A percentile compares a stretch with the other conserved stretches of the same genome.
These are phyloP conservation scores for Drosophila buzzatii DNA, from an alignment of 2,888 invertebrate genomes.

Conservation along the genomic window DNA sequence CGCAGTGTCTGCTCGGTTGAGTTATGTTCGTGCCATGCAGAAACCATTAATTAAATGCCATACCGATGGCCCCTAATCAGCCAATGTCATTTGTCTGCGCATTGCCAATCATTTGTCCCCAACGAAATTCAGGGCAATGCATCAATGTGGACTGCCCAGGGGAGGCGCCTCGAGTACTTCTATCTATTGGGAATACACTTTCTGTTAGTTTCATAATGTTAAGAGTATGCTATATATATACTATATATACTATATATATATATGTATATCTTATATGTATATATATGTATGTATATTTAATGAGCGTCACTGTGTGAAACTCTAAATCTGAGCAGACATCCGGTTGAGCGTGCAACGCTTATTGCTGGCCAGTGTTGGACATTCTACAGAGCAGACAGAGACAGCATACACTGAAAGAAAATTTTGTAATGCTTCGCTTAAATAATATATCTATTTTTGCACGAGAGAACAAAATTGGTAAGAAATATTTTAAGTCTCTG, in stretches of 20 bases:
- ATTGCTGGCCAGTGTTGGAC: conserved; percentile 13
- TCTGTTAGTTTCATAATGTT: conserved; percentile 1
- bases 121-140: conserved; percentile 8
- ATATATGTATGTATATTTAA: conserved; percentile 11
- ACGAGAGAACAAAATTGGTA: not conserved
- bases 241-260: conserved; percentile 2
- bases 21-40: conserved; percentile 58
- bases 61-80: conserved; percentile 13
- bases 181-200: conserved; percentile 14
- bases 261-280: not conserved
- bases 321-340: conserved; percentile 44
- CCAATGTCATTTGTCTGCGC: conserved; percentile 45
- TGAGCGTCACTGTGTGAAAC: conserved; percentile 20
- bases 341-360: conserved; percentile 27
- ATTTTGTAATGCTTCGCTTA: too few relatives aligned
- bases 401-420: conserved; percentile 16
- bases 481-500: too few relatives aligned
- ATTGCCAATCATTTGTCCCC: conserved; percentile 51
- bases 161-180: not conserved
- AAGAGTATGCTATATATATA: not conserved
- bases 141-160: conserved; percentile 6
- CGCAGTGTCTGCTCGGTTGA: conserved; percentile 32
- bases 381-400: conserved; percentile 20
- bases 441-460: not conserved
- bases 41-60: conserved; percentile 64